phyloP scores from a whole-genome alignment of 2,888 invertebrate genomes.

The Baronia brevicornis region DNA sequence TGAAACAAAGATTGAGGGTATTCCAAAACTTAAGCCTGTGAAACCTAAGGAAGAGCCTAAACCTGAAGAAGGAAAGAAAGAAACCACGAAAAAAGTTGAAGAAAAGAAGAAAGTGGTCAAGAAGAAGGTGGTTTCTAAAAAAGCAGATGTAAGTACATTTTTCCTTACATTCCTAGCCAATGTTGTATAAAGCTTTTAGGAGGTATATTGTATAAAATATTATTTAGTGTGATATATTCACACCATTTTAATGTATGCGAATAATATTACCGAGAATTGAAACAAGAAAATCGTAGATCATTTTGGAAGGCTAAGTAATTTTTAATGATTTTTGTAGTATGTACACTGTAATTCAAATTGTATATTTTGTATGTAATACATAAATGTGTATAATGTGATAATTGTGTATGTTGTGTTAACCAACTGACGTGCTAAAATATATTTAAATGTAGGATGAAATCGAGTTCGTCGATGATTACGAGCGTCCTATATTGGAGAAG shows the following conservation, averaged over 20 bases:
- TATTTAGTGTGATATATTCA: no score
- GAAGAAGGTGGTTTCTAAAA: constrained; percentile 67
- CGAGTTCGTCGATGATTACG: constrained; percentile 82
- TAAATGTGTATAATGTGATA: constrained; percentile 30
- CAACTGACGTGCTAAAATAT: constrained; percentile 50
- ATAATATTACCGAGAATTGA: no score
- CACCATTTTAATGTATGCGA: no score
- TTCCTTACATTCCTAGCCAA: constrained; percentile 6
- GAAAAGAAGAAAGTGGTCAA: constrained; percentile 60
- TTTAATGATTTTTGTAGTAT: constrained; percentile 7
- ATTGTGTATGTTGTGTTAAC: constrained; percentile 44
- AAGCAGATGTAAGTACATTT: constrained; percentile 62
- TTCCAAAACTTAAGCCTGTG: constrained; percentile 76
- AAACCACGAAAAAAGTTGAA: constrained; percentile 48
- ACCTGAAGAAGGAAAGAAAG: constrained; percentile 60
- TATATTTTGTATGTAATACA: constrained; percentile 8
- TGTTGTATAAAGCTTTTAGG: constrained; percentile 37
- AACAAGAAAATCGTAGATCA: no score
- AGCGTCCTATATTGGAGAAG: constrained; percentile 83
- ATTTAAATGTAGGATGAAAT: constrained; percentile 61
- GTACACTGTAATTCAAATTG: constrained; percentile 6
- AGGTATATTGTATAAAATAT: no score
- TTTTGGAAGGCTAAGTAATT: no score
- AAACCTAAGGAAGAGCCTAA: constrained; percentile 68
- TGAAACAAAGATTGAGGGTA: constrained; percentile 77